These are phyloP conservation scores for Listrodromus nycthemerus DNA, from an alignment of 2,888 invertebrate genomes.

Conservation along the genomic window DNA sequence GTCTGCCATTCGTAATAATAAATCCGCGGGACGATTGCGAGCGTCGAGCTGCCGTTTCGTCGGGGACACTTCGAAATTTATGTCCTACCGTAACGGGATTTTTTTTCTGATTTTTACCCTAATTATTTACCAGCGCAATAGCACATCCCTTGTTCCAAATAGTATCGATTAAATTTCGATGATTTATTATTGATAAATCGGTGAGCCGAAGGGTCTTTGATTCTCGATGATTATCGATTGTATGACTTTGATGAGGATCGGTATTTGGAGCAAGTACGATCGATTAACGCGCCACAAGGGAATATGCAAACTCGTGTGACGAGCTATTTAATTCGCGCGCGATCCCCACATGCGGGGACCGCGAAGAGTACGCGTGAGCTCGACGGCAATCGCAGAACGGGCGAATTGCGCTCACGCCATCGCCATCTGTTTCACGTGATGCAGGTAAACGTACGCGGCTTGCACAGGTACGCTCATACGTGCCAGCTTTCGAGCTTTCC, in stretches of 20 bases:
- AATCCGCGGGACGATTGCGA: neutral
- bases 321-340: neutral
- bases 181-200: too few species aligned
- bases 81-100: slow-evolving; percentile 4
- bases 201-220: neutral
- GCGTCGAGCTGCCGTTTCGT: neutral
- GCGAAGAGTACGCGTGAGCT: slow-evolving; percentile 15
- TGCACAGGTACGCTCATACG: neutral
- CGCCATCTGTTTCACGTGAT: slow-evolving; percentile 37
- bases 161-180: slow-evolving; percentile 22
- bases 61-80: slow-evolving; percentile 9
- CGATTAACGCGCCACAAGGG: slow-evolving; percentile 35
- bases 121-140: slow-evolving; percentile 4
- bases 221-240: slow-evolving; percentile 23
- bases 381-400: slow-evolving; percentile 38
- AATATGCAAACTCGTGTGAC: slow-evolving; percentile 7
- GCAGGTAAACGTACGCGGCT: slow-evolving; percentile 12
- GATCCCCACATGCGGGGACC: neutral
- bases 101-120: neutral
- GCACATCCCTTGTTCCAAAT: neutral
- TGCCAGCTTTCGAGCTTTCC: neutral
- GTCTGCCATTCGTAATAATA: neutral
- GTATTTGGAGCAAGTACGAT: slow-evolving; percentile 34
- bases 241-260: neutral
- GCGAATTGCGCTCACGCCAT: slow-evolving; percentile 41